Conservation (phyloP, 2,113 vertebrate genomes). For the Mustelus asterias region DNA sequence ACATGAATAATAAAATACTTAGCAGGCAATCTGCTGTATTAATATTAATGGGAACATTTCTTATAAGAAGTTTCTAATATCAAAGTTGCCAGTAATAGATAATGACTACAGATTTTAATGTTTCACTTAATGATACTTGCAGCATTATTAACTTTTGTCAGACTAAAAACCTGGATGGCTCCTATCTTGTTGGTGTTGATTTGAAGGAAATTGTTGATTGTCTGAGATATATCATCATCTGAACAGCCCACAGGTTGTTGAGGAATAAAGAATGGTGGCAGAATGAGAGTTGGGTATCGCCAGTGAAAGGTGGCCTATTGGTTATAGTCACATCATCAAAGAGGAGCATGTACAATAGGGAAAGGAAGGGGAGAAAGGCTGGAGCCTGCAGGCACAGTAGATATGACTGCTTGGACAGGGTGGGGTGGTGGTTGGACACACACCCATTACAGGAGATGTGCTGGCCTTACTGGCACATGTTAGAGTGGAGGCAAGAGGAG, state of each 20-base stretch:
- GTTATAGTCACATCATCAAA: background rate
- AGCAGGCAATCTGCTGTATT: background rate
- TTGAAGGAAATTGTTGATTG: background rate
- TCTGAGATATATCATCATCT: background rate
- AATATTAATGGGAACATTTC: background rate
- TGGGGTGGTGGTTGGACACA: background rate
- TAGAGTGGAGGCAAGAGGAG: background rate
- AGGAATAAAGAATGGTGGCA: background rate
- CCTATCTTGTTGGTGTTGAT: background rate
- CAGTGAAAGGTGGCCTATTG: background rate
- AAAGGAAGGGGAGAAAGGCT: background rate
- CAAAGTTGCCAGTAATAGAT: background rate
- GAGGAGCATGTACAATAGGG: background rate
- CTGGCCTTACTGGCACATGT: background rate
- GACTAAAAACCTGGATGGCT: background rate
- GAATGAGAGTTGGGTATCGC: background rate
- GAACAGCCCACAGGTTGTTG: background rate
- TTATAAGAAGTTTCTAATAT: background rate
- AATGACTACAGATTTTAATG: background rate
- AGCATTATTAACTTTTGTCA: background rate
- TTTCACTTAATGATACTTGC: background rate
- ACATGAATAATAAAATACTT: background rate
- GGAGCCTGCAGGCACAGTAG: background rate
- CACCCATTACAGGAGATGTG: background rate
- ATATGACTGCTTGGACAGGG: background rate